These are phyloP conservation scores for Ivindomyrus marchei DNA, from an alignment of 2,113 vertebrate species.

Conservation along the genomic window DNA sequence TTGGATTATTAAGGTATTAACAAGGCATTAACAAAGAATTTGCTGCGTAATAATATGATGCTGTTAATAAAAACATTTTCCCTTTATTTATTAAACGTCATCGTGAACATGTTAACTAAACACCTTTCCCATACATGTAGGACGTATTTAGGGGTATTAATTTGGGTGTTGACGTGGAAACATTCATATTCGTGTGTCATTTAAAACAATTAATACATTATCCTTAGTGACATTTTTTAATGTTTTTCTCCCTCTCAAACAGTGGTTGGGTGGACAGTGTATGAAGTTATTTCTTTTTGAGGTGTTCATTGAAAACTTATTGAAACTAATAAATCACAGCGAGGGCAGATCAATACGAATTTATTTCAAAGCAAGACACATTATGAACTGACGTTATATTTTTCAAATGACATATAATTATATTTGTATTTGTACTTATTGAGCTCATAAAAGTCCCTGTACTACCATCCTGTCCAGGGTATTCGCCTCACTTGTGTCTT, in stretches of 20 bases:
- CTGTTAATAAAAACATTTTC: neutral
- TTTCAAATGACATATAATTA: neutral
- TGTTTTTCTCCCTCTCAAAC: neutral
- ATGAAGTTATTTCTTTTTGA: neutral
- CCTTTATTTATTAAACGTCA: neutral
- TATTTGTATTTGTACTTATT: neutral
- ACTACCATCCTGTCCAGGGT: neutral
- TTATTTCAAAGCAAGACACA: neutral
- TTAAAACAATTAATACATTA: neutral
- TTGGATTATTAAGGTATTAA: neutral
- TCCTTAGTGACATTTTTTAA: neutral
- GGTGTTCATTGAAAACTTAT: neutral
- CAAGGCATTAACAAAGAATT: neutral
- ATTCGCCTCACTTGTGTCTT: neutral
- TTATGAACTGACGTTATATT: neutral
- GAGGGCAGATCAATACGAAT: neutral
- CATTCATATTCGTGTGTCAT: neutral
- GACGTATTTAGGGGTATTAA: neutral
- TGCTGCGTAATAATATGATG: neutral
- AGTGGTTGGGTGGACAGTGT: neutral
- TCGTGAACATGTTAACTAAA: neutral
- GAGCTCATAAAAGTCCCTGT: neutral
- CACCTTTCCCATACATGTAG: neutral
- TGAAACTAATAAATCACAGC: neutral
- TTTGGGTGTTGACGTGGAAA: neutral